These are phyloP conservation scores for Steromphala cineraria DNA, from an alignment of 2,888 invertebrate species.

Conservation along the genomic window DNA sequence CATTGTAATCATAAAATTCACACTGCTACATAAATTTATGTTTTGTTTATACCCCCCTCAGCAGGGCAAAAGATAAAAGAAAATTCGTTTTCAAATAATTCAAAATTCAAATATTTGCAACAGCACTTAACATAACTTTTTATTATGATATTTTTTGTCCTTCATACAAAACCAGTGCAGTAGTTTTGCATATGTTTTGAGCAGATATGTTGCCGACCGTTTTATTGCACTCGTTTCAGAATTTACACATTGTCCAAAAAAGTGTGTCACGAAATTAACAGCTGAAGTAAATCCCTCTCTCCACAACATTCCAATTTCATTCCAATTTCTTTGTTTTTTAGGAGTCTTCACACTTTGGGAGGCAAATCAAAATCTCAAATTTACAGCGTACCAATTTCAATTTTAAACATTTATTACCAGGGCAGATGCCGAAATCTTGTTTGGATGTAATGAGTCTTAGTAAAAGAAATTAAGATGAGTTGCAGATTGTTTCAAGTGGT, in stretches of 20 bases:
- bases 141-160: no score
- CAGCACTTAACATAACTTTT: no score
- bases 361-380: constrained; percentile 8
- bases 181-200: no score
- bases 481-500: constrained; percentile 11
- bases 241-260: neutral
- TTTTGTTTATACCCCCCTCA: no score
- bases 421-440: constrained; percentile 13
- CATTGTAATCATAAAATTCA: no score
- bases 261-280: neutral
- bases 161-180: no score
- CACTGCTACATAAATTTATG: no score
- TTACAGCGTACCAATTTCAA: constrained; percentile 3
- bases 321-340: neutral
- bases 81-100: no score
- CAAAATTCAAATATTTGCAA: no score
- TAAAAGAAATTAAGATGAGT: neutral
- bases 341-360: neutral
- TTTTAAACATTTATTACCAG: constrained; percentile 4
- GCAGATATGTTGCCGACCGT: neutral
- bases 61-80: no score
- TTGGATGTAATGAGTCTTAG: constrained; percentile 2
- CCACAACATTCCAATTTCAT: neutral
- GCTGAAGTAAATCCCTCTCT: neutral
- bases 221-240: neutral